Evolutionary conservation across 2,113 vertebrate species (phyloP), one percentile per base, ranked within the genome.

Genomic region (Mustela lutreola): DNA sequence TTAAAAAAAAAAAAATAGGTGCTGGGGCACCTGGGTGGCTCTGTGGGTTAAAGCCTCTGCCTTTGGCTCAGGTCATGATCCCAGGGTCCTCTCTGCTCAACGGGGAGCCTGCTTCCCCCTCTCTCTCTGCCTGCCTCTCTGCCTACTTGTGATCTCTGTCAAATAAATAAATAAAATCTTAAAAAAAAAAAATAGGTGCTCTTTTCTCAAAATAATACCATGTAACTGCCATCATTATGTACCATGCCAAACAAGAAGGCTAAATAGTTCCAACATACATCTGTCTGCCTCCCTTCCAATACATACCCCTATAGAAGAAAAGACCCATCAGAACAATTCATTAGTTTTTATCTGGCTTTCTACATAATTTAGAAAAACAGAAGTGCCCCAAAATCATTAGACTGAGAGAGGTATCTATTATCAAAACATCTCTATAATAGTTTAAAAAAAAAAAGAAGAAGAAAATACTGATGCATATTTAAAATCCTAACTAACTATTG

Each of bases 181-280:
- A 12, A 53, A 53, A 53, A 53, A 50, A 50, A 53, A 53, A 53
- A 97, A 45, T 39, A 89, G 48, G 19, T 79, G 19, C 4, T 82
- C 45, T 89, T 97, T 92, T 89, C 39, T 94, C 91, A 82, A 91
- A 93, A 87, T 15, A 89, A 24, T 58, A 80, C 22, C 73, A 58
- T 18, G 21, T 65, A 85, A 58, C 56, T 36, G 36, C 53, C 70
- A 92, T 36, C 42, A 92, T 70, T 90, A 73, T 26, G 26, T 62
- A 67, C 19, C 2, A 58, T 26, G 71, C 10, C 50, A 85, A 71
- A 67, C 31, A 84, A 78, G 28, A 63, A 89, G 16, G 42, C 21
- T 31, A 81, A 87, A 56, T 14, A 42, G 71, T 18, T 65, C 22
- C 53, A 89, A 48, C 3, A 79, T 31, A 36, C 4, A 83, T 39